A percentile compares a stretch with the other conserved stretches of the same genome.
Evolutionary conservation across 2,888 invertebrate species (phyloP).

Genomic region (Pterobdella sp.): DNA sequence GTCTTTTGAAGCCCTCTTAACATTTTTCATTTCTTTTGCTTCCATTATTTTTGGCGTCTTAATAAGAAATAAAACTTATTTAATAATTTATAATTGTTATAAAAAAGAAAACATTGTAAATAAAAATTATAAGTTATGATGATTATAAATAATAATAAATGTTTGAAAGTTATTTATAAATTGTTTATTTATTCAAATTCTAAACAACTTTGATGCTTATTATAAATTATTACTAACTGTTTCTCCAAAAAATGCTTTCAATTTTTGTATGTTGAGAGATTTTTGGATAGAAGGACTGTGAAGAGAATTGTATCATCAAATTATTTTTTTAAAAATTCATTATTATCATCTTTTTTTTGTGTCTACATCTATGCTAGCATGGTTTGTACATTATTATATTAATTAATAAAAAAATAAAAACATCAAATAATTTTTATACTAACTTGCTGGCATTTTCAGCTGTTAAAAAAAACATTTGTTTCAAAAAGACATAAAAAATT

Average conservation of each 20-base stretch:
- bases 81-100: background rate
- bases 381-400: too few relatives aligned
- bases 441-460: too few relatives aligned
- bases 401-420: too few relatives aligned
- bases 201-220: background rate
- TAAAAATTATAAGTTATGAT: background rate
- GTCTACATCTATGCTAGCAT: too few relatives aligned
- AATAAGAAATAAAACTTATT: background rate
- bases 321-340: too few relatives aligned
- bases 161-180: background rate
- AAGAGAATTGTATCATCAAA: too few relatives aligned
- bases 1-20: constrained; percentile 5
- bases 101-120: background rate
- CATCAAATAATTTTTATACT: too few relatives aligned
- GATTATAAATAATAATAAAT: background rate
- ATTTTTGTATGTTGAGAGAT: constrained; percentile 45
- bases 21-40: constrained; percentile 17
- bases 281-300: background rate
- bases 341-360: too few relatives aligned
- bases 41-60: constrained; percentile 29
- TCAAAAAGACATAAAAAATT: too few relatives aligned
- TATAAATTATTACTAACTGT: constrained; percentile 49
- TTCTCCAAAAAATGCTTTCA: constrained; percentile 53
- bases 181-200: too few relatives aligned
- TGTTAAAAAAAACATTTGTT: too few relatives aligned